A percentile compares a stretch with the other conserved stretches of the same genome.
These are phyloP conservation scores for Creontiades dilutus DNA, from an alignment of 2,888 invertebrate species.

Conservation along the genomic window DNA sequence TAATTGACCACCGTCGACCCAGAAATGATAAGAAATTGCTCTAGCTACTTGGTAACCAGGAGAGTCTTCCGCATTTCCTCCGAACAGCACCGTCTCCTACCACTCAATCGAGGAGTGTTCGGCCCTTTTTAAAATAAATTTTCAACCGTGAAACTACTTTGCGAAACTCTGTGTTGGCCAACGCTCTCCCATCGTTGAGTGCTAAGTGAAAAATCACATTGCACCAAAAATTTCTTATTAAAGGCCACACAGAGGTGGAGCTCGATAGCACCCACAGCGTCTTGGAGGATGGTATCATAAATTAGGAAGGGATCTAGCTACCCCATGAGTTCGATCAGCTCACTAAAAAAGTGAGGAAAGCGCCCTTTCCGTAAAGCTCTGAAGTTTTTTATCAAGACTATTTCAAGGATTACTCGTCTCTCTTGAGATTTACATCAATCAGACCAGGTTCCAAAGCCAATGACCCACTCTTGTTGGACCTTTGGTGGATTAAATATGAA, in stretches of 20 bases:
- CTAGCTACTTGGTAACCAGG: conserved; percentile 57
- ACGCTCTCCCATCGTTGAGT: conserved; percentile 43
- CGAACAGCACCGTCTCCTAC: background rate
- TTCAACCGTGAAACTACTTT: background rate
- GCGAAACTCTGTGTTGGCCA: conserved; percentile 24
- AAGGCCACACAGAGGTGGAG: too few species aligned
- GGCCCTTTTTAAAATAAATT: conserved; percentile 17
- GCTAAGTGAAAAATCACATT: conserved; percentile 25
- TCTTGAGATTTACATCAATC: too few species aligned
- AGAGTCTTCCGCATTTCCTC: conserved; percentile 34
- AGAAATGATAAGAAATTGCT: conserved; percentile 69
- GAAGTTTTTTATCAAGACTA: conserved; percentile 40
- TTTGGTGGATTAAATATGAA: conserved; percentile 3
- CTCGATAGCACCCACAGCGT: conserved; percentile 44
- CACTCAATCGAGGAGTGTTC: conserved; percentile 34
- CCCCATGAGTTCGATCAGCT: conserved; percentile 47
- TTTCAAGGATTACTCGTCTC: conserved; percentile 50
- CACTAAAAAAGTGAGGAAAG: conserved; percentile 15
- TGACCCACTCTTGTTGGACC: background rate
- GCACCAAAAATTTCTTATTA: too few species aligned
- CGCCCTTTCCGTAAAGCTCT: conserved; percentile 65
- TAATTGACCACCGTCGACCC: conserved; percentile 71
- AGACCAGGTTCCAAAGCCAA: background rate
- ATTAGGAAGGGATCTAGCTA: conserved; percentile 43
- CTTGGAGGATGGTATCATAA: conserved; percentile 15